Evolutionary conservation across 1,140 invertebrate species (phyloP), one percentile per base, ranked within the genome.

Genomic region (Halesus radiatus): DNA sequence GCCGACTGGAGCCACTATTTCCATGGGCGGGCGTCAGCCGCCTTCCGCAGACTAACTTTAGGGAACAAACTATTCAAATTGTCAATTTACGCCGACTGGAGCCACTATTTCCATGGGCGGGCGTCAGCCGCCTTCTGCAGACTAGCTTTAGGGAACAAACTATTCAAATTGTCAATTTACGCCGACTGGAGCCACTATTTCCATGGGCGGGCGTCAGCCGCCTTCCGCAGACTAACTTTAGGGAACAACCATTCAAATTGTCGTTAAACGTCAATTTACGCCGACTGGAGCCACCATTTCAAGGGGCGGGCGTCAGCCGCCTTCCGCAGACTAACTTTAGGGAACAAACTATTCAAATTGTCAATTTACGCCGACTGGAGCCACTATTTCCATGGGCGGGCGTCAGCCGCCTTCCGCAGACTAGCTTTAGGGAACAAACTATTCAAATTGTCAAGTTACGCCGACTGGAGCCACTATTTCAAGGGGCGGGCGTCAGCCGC

Each of bases 121-220:
- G 13, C 6, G n/a, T 18, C 13, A 7, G 13, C n/a, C 20, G n/a
- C 5, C 20, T 56, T 56, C 53, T 56, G 53, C 20, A 2, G 5
- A 29, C 2, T 29, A 29, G 5, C 26, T 29, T 29, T 29, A 29
- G 26, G 26, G 26, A 29, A 5, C 26, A 29, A 29, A 56, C 16
- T 56, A 56, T 56, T 56, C 53, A 56, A 56, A 56, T 16, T 56
- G 13, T 56, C 53, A 15, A 56, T 56, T 56, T 56, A 56, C 53
- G 6, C 20, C 53, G 53, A 20, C 4, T 56, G 15, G n/a, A n/a
- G n/a, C n/a, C n/a, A n/a, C n/a, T n/a, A n/a, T 3, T 56, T 56
- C 52, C 52, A 53, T 2, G n/a, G 13, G 1, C 52, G 52, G 26
- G 13, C 6, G n/a, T 18, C 13, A 7, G 13, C n/a, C 20, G n/a